Base-by-base conservation (phyloP, 2,888 invertebrate species). In the Acrobasis suavella region DNA sequence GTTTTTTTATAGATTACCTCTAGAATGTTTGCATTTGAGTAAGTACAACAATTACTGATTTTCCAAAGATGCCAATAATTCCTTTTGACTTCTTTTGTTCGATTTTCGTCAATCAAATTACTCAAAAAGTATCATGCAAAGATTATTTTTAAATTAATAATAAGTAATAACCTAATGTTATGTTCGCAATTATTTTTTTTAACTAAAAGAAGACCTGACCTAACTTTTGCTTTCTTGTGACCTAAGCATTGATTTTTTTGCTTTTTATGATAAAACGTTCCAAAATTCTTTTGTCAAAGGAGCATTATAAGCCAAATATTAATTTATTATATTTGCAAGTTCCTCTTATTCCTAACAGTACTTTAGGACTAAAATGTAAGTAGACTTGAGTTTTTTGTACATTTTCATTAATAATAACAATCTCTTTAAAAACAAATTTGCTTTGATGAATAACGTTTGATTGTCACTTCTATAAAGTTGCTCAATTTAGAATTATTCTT, bases 401-500 rank as follows among this genome's bases (percentile, higher is more conserved):
- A 17, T 6, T 39, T 38, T 22, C 16, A 42, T 42, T 58, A 42
- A 56, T 46, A n/a, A 46, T 14, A 46, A n/a, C 46, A 46, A 46
- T 14, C 17, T 16, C n/a, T 16, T 56, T 0, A 42, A 32, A 51
- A 50, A 39, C 49, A 46, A 52, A n/a, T 68, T 67, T 67, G 62
- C 64, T 73, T 75, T 73, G 78, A 70, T 65, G 86, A 86, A 89
- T 90, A 89, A 89, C 85, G 82, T 91, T 89, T 89, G 70, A 86
- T 75, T 74, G 88, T 91, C 89, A 89, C 89, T 83, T 85, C 69
- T 68, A 71, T 69, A 79, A 82, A 72, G 71, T 87, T 91, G 91
- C 91, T 91, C 91, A 91, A 91, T 83, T 85, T 85, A 88, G 83
- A 80, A 77, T 72, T 74, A 72, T 81, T 81, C 60, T 75, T 83